Percentiles rank a stretch among this genome's conserved stretches.
phyloP scores from a whole-genome alignment of 2,113 vertebrate species.

The Chaetorhynchus papuensis region DNA sequence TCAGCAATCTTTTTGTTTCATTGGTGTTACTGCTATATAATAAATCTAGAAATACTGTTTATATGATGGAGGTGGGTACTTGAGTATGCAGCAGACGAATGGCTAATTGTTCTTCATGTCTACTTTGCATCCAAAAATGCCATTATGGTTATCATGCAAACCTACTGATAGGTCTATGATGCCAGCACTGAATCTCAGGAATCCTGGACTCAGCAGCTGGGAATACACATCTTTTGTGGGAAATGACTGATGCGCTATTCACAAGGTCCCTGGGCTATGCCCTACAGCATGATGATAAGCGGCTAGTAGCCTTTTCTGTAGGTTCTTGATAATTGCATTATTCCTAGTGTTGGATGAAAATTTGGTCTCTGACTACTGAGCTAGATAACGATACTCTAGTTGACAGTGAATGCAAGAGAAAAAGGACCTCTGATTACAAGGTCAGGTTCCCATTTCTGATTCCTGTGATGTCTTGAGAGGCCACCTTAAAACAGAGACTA shows the following conservation, averaged over 20 bases:
- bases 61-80: neutral
- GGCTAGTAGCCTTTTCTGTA: neutral
- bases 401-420: neutral
- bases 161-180: neutral
- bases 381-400: neutral
- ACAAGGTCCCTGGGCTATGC: neutral
- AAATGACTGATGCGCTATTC: neutral
- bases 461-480: neutral
- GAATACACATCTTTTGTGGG: neutral
- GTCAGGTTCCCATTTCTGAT: neutral
- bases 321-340: neutral
- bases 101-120: neutral
- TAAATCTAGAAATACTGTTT: neutral
- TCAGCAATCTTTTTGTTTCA: neutral
- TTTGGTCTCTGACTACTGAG: neutral
- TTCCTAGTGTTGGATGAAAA: neutral
- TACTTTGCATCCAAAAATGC: neutral
- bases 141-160: neutral
- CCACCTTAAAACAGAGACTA: too few relatives aligned
- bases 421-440: neutral
- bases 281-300: neutral
- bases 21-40: neutral
- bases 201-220: neutral
- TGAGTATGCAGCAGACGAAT: neutral
- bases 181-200: neutral